Percentiles rank a stretch among this genome's conserved stretches.
phyloP scores from a whole-genome alignment of 2,797 vertebrate species.

The Cirrhinus mrigala region DNA sequence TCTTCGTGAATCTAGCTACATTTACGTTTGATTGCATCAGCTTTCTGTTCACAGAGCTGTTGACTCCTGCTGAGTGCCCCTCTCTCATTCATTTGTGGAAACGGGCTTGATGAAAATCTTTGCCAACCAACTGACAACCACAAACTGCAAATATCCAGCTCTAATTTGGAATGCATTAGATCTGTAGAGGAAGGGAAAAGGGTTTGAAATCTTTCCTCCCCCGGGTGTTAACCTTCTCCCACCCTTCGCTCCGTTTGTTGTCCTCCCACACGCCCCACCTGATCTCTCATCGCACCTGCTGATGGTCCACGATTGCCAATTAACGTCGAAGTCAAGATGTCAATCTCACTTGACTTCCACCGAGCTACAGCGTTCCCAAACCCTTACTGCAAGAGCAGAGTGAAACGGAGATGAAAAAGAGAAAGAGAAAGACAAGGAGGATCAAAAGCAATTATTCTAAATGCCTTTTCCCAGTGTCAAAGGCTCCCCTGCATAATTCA shows the following conservation, averaged over 20 bases:
- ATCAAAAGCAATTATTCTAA: conserved; percentile 68
- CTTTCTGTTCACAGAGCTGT: conserved; percentile 35
- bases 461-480: conserved; percentile 70
- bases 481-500: conserved; percentile 71
- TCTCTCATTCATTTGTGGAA: conserved; percentile 42
- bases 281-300: conserved; percentile 64
- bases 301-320: conserved; percentile 75
- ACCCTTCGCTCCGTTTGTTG: conserved; percentile 35
- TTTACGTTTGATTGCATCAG: conserved; percentile 44
- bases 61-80: conserved; percentile 45
- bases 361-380: conserved; percentile 72
- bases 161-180: conserved; percentile 59
- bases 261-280: conserved; percentile 55
- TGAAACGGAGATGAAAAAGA: conserved; percentile 48
- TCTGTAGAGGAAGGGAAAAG: conserved; percentile 2
- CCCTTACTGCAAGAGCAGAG: conserved; percentile 58
- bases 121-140: conserved; percentile 54
- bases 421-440: conserved; percentile 15
- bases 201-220: conserved; percentile 41
- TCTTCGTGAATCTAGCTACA: conserved; percentile 8
- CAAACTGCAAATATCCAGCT: conserved; percentile 51
- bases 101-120: conserved; percentile 54
- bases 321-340: conserved; percentile 76
- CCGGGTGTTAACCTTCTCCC: conserved; percentile 37
- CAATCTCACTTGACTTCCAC: conserved; percentile 77